Conservation (phyloP, 2,113 vertebrate genomes). For the Amblyopsis rosae region DNA sequence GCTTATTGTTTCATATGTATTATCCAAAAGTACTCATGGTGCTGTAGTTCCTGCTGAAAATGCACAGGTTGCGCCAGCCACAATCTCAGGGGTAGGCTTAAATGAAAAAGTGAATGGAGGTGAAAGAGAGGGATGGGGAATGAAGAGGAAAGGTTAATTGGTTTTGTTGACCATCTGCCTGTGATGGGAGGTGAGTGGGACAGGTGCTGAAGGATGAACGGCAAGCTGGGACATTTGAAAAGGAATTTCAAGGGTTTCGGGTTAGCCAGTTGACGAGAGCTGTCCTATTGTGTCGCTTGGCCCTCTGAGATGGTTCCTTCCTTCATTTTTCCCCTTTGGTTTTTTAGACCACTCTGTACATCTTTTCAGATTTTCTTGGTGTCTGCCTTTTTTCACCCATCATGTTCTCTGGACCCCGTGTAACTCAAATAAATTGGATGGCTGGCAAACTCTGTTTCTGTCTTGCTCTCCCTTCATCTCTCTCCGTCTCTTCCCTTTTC, state of each 20-base stretch:
- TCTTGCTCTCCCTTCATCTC: constrained; percentile 10
- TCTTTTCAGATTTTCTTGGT: constrained; percentile 1
- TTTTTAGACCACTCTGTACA: background rate
- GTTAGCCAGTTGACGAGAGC: no score
- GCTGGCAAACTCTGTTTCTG: constrained; percentile 15
- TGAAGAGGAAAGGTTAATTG: constrained; percentile 84
- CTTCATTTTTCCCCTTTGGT: constrained; percentile 7
- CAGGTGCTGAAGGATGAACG: constrained; percentile 62
- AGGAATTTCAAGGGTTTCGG: constrained; percentile 26
- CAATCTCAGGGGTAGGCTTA: constrained; percentile 28
- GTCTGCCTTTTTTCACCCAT: constrained; percentile 8
- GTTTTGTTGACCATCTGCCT: constrained; percentile 86
- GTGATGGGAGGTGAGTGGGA: constrained; percentile 35
- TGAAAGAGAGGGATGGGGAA: constrained; percentile 60
- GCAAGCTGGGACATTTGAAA: constrained; percentile 71
- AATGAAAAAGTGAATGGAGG: constrained; percentile 44
- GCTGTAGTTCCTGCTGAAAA: constrained; percentile 17
- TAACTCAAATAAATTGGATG: constrained; percentile 2
- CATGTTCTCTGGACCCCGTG: background rate
- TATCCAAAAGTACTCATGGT: background rate
- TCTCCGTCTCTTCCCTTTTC: constrained; percentile 14
- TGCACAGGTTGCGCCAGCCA: constrained; percentile 32
- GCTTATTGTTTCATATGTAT: constrained; percentile 36
- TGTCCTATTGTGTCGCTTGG: background rate
- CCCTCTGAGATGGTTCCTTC: background rate